Conservation (phyloP, 2,797 vertebrate genomes). For the Gobio occitaniae region DNA sequence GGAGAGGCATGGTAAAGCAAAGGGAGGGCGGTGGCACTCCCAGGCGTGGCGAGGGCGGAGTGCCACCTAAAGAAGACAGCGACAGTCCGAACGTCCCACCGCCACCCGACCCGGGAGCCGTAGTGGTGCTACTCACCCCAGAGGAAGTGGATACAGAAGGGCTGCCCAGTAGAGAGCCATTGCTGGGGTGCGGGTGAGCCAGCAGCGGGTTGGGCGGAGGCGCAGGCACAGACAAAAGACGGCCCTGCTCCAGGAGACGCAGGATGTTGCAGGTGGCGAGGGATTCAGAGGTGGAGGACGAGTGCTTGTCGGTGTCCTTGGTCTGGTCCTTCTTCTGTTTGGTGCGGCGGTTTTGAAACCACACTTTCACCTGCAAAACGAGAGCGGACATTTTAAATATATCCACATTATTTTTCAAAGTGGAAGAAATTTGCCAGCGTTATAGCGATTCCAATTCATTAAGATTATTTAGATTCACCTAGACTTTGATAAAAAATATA, state of each 20-base stretch:
- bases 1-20: slow-evolving; percentile 84
- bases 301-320: slow-evolving; percentile 90
- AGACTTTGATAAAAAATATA: not conserved
- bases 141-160: slow-evolving; percentile 64
- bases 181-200: slow-evolving; percentile 64
- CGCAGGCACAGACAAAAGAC: slow-evolving; percentile 84
- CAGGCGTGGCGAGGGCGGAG: slow-evolving; percentile 78
- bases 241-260: slow-evolving; percentile 91
- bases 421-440: not conserved
- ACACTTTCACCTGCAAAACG: slow-evolving; percentile 89
- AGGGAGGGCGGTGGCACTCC: slow-evolving; percentile 77
- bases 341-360: slow-evolving; percentile 98
- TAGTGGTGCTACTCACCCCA: slow-evolving; percentile 61
- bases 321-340: slow-evolving; percentile 99
- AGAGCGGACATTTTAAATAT: not conserved
- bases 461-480: not conserved
- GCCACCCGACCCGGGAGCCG: slow-evolving; percentile 63
- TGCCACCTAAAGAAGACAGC: slow-evolving; percentile 77
- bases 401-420: not conserved
- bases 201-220: slow-evolving; percentile 82
- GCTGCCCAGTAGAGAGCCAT: slow-evolving; percentile 73
- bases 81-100: slow-evolving; percentile 78
- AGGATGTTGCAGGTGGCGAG: slow-evolving; percentile 94
- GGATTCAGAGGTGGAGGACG: slow-evolving; percentile 84
- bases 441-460: not conserved